Evolutionary conservation across 2,797 vertebrate species (phyloP).

Genomic region (Miichthys miiuy): DNA sequence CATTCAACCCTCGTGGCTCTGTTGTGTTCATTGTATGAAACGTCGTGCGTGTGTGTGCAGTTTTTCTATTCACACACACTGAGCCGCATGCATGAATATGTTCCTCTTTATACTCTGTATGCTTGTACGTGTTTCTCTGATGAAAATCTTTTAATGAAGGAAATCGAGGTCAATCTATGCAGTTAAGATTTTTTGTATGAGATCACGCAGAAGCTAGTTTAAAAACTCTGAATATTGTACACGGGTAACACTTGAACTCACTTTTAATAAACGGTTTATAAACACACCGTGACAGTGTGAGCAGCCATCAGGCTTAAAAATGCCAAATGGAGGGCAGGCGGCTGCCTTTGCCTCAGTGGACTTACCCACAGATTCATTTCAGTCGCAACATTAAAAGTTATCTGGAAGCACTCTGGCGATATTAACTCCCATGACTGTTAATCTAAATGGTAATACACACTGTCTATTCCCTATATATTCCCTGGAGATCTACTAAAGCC

Average conservation of each 20-base stretch:
- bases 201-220: too few species aligned
- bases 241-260: too few species aligned
- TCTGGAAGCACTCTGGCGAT: neutral
- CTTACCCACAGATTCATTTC: neutral
- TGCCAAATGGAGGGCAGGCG: too few species aligned
- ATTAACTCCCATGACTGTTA: constrained; percentile 8
- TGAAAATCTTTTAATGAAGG: too few species aligned
- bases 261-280: too few species aligned
- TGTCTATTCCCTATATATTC: neutral
- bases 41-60: too few species aligned
- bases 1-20: neutral
- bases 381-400: neutral
- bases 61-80: neutral
- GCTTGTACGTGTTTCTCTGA: neutral
- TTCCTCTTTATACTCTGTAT: neutral
- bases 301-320: neutral
- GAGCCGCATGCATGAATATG: neutral
- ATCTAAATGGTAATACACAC: constrained; percentile 26
- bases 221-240: too few species aligned
- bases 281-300: too few species aligned
- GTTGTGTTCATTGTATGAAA: neutral
- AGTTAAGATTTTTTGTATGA: too few species aligned
- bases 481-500: constrained; percentile 16
- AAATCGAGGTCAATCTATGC: too few species aligned
- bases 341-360: neutral